Evolutionary conservation across 2,797 vertebrate genomes (phyloP).

Genomic region (Okamejei kenojei): DNA sequence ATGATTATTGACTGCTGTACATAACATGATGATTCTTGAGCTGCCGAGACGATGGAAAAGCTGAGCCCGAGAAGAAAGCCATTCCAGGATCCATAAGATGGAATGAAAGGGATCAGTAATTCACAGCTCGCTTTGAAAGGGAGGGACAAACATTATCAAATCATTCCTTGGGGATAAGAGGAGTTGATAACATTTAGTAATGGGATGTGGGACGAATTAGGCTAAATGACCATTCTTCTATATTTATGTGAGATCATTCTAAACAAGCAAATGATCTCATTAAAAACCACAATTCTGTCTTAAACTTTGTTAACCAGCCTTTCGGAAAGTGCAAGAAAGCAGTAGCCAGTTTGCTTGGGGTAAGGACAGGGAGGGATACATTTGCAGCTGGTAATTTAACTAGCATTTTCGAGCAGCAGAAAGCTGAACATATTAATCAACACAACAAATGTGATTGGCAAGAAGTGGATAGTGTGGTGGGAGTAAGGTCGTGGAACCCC

Average conservation of each 20-base stretch:
- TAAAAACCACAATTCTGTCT: background rate
- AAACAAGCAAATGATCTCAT: background rate
- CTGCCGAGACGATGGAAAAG: background rate
- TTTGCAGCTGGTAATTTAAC: background rate
- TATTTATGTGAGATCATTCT: background rate
- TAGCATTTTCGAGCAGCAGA: background rate
- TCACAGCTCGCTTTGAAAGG: background rate
- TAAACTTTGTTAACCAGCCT: background rate
- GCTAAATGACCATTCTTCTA: background rate
- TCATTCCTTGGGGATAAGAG: background rate
- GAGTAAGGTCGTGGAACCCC: background rate
- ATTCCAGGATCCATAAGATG: too few species aligned
- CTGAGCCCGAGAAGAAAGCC: background rate
- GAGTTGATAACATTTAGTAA: too few species aligned
- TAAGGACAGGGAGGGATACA: background rate
- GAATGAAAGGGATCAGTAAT: background rate
- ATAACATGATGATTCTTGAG: background rate
- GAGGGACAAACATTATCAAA: background rate
- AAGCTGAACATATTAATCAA: background rate
- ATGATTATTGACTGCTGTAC: slow-evolving; percentile 23
- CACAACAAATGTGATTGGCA: background rate
- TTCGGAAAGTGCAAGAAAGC: background rate
- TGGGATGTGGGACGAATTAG: background rate
- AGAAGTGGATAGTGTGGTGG: background rate
- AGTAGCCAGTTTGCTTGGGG: background rate